Conservation (phyloP, 1,140 invertebrate genomes). For the Lepidurus packardi region DNA sequence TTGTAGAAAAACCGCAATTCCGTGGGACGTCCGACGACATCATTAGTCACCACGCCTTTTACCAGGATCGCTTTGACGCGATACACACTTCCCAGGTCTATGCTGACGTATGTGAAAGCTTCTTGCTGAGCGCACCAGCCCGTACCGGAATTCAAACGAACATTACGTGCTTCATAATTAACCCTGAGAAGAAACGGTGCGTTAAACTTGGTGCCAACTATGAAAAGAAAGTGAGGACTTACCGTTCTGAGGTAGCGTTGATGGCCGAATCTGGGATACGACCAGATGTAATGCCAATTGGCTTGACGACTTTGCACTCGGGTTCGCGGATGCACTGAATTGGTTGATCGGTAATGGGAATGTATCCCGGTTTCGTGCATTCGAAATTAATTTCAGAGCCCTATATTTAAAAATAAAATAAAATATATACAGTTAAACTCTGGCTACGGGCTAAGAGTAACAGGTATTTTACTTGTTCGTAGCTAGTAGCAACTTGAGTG, state of each 20-base stretch:
- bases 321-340: constrained; percentile 86
- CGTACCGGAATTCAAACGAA: constrained; percentile 85
- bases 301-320: constrained; percentile 87
- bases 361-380: constrained; percentile 85
- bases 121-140: constrained; percentile 93
- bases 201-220: neutral
- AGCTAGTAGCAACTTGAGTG: constrained; percentile 57
- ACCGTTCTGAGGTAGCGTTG: constrained; percentile 82
- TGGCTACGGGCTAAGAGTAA: constrained; percentile 49
- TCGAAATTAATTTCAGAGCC: constrained; percentile 81
- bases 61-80: constrained; percentile 63
- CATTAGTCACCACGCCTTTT: constrained; percentile 82
- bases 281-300: constrained; percentile 83
- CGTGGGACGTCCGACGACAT: constrained; percentile 87
- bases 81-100: constrained; percentile 84
- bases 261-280: constrained; percentile 91
- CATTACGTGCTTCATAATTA: constrained; percentile 84
- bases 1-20: constrained; percentile 97
- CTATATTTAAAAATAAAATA: too few species aligned
- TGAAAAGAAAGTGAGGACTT: neutral
- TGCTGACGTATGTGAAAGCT: constrained; percentile 90
- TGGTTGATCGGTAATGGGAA: constrained; percentile 80
- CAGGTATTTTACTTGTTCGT: constrained; percentile 60
- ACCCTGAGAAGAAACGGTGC: constrained; percentile 48
- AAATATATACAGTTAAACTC: too few species aligned